Evolutionary conservation across 2,888 invertebrate genomes (phyloP), one percentile per base, ranked within the genome.

Genomic region (Tridacna gigas): DNA sequence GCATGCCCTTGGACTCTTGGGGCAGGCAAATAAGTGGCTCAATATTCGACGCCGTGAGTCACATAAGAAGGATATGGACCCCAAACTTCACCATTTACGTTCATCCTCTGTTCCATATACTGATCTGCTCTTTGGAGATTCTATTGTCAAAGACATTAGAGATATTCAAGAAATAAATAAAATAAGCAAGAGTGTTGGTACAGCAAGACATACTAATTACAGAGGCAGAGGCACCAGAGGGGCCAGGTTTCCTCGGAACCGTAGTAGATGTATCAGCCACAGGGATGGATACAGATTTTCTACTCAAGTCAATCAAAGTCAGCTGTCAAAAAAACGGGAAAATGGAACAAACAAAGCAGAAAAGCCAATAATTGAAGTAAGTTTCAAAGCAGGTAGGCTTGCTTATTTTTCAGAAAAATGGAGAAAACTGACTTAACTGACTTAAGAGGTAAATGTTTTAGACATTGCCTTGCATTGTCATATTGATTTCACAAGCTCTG

Each of bases 381-480:
- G 25, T 11, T 79, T 83, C 79, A 25, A 60, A 73, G 83, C 79
- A 45, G 83, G 83, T 73, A 79, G 79, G 47, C 45, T 83, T 28
- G 28, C 60, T 20, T n/a, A 60, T 37, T 80, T 60, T 56, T 61
- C n/a, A 60, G 18, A 74, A 74, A 77, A 83, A 83, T 83, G 83
- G 80, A 83, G 80, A 80, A 80, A 80, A 69, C 12, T 83, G 11
- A n/a, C n/a, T n/a, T n/a, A n/a, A n/a, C n/a, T n/a, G n/a, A 83
- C 83, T 11, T 37, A 18, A 37, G 83, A 83, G 79, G 56, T 63
- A 22, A 83, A 77, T 80, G 51, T 83, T 65, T 28, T 81, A 47
- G 81, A 79, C 22, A 79, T 79, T 26, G 79, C 48, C 15, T 26
- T 47, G n/a, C 79, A 79, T 48, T 79, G 79, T 47, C 61, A 79